phyloP scores from a whole-genome alignment of 2,113 vertebrate genomes.

The Dasyornis broadbenti region DNA sequence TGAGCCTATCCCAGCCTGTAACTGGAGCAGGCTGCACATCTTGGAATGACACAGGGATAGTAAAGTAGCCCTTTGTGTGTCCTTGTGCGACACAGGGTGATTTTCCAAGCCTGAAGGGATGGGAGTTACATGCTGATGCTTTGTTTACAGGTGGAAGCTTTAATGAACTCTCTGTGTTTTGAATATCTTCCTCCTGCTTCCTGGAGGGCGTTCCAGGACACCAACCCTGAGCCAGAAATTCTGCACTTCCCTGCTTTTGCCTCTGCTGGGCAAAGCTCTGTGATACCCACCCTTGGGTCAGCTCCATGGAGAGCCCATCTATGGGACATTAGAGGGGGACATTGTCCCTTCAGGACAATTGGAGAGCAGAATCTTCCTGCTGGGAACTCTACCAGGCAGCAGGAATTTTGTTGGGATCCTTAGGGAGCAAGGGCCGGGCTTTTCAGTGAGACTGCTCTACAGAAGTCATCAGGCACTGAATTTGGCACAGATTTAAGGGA shows the following conservation, averaged over 20 bases:
- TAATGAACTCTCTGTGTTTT: background rate
- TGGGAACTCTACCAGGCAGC: background rate
- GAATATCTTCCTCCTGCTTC: background rate
- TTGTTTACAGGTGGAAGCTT: background rate
- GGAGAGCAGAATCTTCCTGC: background rate
- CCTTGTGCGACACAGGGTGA: background rate
- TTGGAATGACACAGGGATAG: background rate
- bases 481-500: background rate
- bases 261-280: background rate
- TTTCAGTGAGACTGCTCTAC: background rate
- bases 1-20: background rate
- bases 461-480: background rate
- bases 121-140: background rate
- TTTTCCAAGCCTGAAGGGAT: background rate
- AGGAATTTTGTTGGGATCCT: background rate
- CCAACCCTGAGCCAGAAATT: background rate
- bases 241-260: background rate
- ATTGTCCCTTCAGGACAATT: too few relatives aligned
- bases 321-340: rapidly evolving
- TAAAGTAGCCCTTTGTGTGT: background rate
- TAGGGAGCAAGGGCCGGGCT: background rate
- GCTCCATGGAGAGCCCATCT: background rate
- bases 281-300: background rate
- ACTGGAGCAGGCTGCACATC: background rate
- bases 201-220: background rate